Percentiles rank a stretch among this genome's conserved stretches.
These are phyloP conservation scores for Istiophorus platypterus DNA, from an alignment of 2,113 vertebrate species.

Conservation along the genomic window DNA sequence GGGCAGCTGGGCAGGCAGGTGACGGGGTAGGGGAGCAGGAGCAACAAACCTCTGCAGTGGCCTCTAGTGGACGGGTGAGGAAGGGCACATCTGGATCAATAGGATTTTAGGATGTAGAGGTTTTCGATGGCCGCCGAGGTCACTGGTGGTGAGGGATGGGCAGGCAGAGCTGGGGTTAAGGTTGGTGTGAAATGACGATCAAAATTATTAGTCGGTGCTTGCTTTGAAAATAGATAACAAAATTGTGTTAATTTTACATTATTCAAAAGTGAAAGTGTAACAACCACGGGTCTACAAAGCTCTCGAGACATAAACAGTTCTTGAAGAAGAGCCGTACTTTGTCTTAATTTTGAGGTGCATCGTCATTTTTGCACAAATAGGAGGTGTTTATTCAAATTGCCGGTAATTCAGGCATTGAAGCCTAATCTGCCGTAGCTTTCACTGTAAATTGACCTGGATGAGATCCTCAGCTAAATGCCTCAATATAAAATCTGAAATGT, in stretches of 20 bases:
- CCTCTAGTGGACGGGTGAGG: neutral
- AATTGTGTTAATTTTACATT: neutral
- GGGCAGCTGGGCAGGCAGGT: too few relatives aligned
- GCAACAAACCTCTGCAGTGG: neutral
- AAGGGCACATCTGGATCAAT: too few relatives aligned
- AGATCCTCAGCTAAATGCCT: conserved; percentile 51
- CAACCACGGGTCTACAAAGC: conserved; percentile 5
- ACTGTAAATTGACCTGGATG: conserved; percentile 38
- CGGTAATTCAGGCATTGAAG: conserved; percentile 41
- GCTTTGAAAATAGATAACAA: neutral
- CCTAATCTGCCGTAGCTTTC: conserved; percentile 47
- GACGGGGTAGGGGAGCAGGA: neutral
- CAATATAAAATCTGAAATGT: conserved; percentile 46
- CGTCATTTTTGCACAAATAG: conserved; percentile 24
- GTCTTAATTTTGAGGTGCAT: conserved; percentile 4
- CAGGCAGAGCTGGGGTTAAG: too few relatives aligned
- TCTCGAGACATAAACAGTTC: neutral
- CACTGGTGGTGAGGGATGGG: too few relatives aligned
- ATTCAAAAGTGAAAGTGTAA: neutral
- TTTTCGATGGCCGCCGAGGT: too few relatives aligned
- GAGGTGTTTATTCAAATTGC: conserved; percentile 32
- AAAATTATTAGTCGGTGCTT: neutral
- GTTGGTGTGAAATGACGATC: neutral
- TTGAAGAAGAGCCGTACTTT: conserved; percentile 2
- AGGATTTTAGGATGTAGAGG: too few relatives aligned